phyloP scores from a whole-genome alignment of 2,113 vertebrate genomes.

The Galemys pyrenaicus region DNA sequence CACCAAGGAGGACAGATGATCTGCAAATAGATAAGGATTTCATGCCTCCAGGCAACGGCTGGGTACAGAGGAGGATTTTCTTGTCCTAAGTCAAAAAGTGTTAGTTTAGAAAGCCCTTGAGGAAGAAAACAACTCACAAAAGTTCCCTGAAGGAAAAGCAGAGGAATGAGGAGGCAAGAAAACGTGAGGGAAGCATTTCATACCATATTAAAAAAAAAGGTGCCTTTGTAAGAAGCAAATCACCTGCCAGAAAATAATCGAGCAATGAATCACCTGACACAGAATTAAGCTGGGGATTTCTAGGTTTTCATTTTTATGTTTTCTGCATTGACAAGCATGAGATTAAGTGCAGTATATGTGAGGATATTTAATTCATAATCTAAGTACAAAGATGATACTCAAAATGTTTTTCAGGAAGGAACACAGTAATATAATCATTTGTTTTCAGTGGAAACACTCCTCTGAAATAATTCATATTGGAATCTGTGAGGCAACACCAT shows the following conservation, averaged over 20 bases:
- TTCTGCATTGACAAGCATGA: neutral
- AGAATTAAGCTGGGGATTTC: neutral
- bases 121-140: constrained; percentile 69
- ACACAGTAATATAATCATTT: neutral
- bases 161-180: constrained; percentile 15
- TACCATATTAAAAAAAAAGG: neutral
- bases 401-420: neutral
- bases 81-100: constrained; percentile 75
- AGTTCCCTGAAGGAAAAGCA: constrained; percentile 16
- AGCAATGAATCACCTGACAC: rapidly evolving
- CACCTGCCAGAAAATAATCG: neutral
- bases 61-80: constrained; percentile 58
- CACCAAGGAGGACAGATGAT: neutral
- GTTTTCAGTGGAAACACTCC: neutral
- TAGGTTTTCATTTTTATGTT: neutral
- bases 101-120: constrained; percentile 67
- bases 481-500: neutral
- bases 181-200: neutral
- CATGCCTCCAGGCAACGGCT: constrained; percentile 63
- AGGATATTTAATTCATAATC: neutral
- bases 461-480: neutral
- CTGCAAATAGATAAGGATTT: constrained; percentile 72
- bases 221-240: neutral
- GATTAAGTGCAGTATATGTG: neutral
- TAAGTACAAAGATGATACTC: neutral